A percentile compares a stretch with the other conserved stretches of the same genome.
These are phyloP conservation scores for Harpagifer antarcticus DNA, from an alignment of 2,797 vertebrate species.

Conservation along the genomic window DNA sequence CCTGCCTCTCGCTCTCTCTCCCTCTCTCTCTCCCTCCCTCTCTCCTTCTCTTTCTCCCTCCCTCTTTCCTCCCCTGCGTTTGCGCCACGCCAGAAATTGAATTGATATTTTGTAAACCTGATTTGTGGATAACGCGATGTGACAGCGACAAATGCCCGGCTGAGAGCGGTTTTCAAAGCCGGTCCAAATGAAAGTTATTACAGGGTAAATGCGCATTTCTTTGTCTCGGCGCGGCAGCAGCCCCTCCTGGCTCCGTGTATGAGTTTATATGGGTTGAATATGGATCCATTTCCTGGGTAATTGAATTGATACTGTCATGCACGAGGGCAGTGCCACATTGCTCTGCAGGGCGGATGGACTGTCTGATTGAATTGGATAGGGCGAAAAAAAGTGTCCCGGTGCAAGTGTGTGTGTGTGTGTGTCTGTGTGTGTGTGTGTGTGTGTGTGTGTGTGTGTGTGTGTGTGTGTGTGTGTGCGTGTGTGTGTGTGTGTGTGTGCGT, in stretches of 20 bases:
- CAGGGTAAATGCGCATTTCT: conserved; percentile 96
- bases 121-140: conserved; percentile 99
- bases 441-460: too few relatives aligned
- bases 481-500: conserved; percentile 35
- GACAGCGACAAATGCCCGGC: conserved; percentile 99
- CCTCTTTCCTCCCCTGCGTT: conserved; percentile 60
- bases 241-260: conserved; percentile 75
- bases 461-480: conserved; percentile 19
- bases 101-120: conserved; percentile 99
- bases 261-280: conserved; percentile 90
- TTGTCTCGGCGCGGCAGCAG: conserved; percentile 87
- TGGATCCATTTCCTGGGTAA: conserved; percentile 95
- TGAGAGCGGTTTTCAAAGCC: conserved; percentile 98
- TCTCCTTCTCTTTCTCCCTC: not conserved
- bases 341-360: conserved; percentile 91
- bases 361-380: conserved; percentile 92
- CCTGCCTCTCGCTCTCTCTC: conserved; percentile 33
- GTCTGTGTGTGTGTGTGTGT: too few relatives aligned
- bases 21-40: conserved; percentile 5
- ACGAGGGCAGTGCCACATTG: conserved; percentile 90
- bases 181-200: conserved; percentile 99
- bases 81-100: conserved; percentile 94
- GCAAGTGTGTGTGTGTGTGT: not conserved
- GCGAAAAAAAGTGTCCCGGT: conserved; percentile 73
- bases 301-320: conserved; percentile 98